Percentiles rank a stretch among this genome's conserved stretches.
Evolutionary conservation across 2,113 vertebrate species (phyloP).

Genomic region (Pontoporia blainvillei): DNA sequence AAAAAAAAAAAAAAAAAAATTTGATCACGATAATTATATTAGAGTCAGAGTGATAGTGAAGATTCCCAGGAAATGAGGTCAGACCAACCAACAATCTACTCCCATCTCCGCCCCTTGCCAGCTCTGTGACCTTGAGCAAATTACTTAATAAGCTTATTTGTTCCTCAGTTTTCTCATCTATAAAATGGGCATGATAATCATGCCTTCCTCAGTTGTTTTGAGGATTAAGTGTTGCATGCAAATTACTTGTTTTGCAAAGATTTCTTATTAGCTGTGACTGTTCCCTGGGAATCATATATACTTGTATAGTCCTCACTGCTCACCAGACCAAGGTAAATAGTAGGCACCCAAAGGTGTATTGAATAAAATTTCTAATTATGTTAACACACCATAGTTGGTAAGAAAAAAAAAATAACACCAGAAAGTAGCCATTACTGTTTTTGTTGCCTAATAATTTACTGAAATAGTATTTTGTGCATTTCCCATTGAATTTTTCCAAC

Average conservation of each 20-base stretch:
- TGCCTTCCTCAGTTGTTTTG: background rate
- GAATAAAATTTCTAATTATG: background rate
- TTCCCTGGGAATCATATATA: background rate
- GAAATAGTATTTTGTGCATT: background rate
- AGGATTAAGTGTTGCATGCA: background rate
- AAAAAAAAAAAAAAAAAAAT: no score
- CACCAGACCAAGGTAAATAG: background rate
- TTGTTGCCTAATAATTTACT: background rate
- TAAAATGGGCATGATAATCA: background rate
- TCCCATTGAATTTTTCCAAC: background rate
- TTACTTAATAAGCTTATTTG: background rate
- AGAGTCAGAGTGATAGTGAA: background rate
- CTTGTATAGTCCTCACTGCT: background rate
- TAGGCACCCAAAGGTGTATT: background rate
- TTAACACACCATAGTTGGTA: background rate
- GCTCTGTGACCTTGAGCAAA: background rate
- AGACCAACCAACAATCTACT: background rate
- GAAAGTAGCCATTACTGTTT: background rate
- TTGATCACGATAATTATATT: background rate
- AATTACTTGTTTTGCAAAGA: background rate
- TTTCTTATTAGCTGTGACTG: background rate
- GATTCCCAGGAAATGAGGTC: background rate
- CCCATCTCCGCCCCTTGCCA: background rate
- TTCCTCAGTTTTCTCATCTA: background rate
- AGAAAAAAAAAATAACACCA: background rate